These are phyloP conservation scores for Didymodactylos carnosus DNA, from an alignment of 2,888 invertebrate species.

Conservation along the genomic window DNA sequence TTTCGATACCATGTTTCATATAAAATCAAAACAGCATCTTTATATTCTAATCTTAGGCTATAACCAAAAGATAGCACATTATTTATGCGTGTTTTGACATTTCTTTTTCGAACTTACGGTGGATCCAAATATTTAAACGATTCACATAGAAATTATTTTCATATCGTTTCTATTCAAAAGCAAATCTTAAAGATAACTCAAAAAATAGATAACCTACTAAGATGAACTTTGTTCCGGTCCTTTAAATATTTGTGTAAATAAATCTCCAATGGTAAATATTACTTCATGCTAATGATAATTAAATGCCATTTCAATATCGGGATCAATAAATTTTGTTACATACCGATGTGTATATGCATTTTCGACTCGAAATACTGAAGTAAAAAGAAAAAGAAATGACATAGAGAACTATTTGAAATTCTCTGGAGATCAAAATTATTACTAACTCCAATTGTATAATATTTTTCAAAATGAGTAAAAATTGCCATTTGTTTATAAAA, in stretches of 20 bases:
- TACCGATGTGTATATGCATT: slow-evolving; percentile 97
- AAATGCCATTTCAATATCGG: slow-evolving; percentile 97
- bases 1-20: slow-evolving; percentile 65
- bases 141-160: slow-evolving; percentile 72
- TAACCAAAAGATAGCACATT: neutral
- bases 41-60: slow-evolving; percentile 56
- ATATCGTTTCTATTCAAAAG: slow-evolving; percentile 63
- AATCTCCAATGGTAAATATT: slow-evolving; percentile 52
- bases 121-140: slow-evolving; percentile 87
- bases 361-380: slow-evolving; percentile 75
- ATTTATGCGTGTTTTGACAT: neutral
- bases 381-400: neutral
- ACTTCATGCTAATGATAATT: slow-evolving; percentile 92
- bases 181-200: slow-evolving; percentile 11
- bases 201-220: neutral
- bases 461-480: slow-evolving; percentile 85
- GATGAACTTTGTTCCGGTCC: slow-evolving; percentile 24
- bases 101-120: slow-evolving; percentile 23
- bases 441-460: slow-evolving; percentile 40
- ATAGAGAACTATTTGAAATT: neutral
- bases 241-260: slow-evolving; percentile 77
- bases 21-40: slow-evolving; percentile 66
- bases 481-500: slow-evolving; percentile 99
- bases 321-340: slow-evolving; percentile 88
- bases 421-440: neutral